Evolutionary conservation across 2,888 invertebrate species (phyloP), one percentile per base, ranked within the genome.

Genomic region (Chrysopilus asiliformis): DNA sequence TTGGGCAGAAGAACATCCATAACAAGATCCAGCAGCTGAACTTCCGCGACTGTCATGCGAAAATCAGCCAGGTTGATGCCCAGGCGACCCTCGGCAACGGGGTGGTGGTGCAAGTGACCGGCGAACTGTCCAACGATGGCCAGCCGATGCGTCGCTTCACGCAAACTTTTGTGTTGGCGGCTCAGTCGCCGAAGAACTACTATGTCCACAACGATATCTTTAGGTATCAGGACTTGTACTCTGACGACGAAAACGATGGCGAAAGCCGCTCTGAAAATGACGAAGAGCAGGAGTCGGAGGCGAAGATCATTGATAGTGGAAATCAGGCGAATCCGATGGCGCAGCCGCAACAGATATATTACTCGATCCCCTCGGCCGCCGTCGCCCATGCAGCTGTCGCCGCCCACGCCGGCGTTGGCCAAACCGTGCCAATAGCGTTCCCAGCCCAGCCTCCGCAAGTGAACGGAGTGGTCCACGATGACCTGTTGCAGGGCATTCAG

Each of bases 181-280:
- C 90, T 42, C 93, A 94, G 67, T 83, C 87, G 39, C 91, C 94
- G 41, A 94, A 91, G 70, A 91, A 93, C 68, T 97, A 93, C 70
- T 97, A 95, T 63, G 95, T 97, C 43, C 91, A 93, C 66, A 97
- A 97, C 65, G 95, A 97, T 67, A 95, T 97, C 64, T 97, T 97
- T 68, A 84, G 94, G 46, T 97, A 95, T 65, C 94, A 94, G 74
- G 90, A 76, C 64, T 66, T 61, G 66, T 76, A 60, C 67, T 72
- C 65, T 58, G 74, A 74, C 57, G 74, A 74, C 48, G 72, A 72
- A 48, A 68, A 67, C 46, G 61, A 63, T 32, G 56, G 52, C 13
- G 62, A 61, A 38, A 51, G 53, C 32, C 60, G 64, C 16, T 60
- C 64, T 8, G 64, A 64, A 43, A 62, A 61, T 28, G 60, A 56